Evolutionary conservation across 2,888 invertebrate species (phyloP), one percentile per base, ranked within the genome.

Genomic region (Notocelia uddmanniana): DNA sequence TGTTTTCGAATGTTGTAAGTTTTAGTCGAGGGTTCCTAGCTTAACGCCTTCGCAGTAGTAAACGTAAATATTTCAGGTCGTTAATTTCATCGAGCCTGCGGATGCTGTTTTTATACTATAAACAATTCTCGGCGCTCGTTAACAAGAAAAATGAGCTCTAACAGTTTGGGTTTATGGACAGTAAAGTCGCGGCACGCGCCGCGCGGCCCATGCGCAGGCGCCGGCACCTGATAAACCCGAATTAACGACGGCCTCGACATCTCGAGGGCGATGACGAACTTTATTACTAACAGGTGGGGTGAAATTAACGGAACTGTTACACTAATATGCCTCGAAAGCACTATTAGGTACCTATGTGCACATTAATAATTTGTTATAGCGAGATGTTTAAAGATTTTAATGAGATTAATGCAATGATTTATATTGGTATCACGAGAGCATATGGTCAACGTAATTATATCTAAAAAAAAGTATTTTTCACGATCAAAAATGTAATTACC

Each of bases 131-230:
- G 78, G 77, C 77, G 89, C 76, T 90, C 93, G 91, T 94, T 94
- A 94, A 93, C 82, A 93, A 92, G 93, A 94, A 89, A 92, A 91
- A 94, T 93, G 93, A 89, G 90, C 91, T 89, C 87, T 93, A 90
- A 91, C 87, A 85, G 85, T 84, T 86, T 85, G 83, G 77, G 86
- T 94, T 94, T 93, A 93, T 93, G 89, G 91, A 85, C 90, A 89
- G 85, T 94, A 90, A 94, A 94, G 82, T 88, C 83, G 86, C 84
- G 89, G 90, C 90, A 89, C 90, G 91, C 83, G 87, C 82, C 86
- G 81, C 81, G 81, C 78, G 81, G 80, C 76, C 83, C 83, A 86
- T 81, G 80, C 76, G 83, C 83, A 86, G 88, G 89, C 87, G 79
- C 85, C 78, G 77, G 77, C 83, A 85, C 85, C 85, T 85, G 85